Evolutionary conservation across 2,797 vertebrate genomes (phyloP).

Genomic region (Rachycentron canadum): DNA sequence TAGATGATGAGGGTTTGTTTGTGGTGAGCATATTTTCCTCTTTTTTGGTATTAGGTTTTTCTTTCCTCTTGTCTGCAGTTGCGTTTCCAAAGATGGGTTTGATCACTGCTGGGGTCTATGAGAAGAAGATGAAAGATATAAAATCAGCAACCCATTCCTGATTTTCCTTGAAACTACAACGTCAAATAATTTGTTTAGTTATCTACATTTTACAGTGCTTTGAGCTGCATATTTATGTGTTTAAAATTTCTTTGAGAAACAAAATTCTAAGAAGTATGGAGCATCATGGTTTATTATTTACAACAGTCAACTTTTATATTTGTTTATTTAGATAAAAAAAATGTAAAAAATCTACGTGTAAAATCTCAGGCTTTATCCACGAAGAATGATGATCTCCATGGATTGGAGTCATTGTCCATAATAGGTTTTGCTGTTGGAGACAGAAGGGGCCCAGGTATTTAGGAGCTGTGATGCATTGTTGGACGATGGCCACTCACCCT

Average conservation of each 20-base stretch:
- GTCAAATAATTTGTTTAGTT: background rate
- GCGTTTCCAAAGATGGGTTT: slow-evolving; percentile 56
- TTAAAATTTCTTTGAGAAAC: background rate
- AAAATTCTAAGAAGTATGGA: background rate
- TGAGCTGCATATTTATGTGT: background rate
- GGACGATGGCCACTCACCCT: slow-evolving; percentile 89
- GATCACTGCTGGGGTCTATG: slow-evolving; percentile 62
- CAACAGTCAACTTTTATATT: slow-evolving; percentile 5
- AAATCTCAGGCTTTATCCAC: background rate
- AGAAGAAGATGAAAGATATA: slow-evolving; percentile 17
- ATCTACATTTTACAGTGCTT: background rate
- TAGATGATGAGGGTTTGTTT: slow-evolving; percentile 25
- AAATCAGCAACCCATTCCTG: background rate
- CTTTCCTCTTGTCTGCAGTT: slow-evolving; percentile 34
- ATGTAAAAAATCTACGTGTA: background rate
- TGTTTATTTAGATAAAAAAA: slow-evolving; percentile 42
- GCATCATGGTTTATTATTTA: background rate
- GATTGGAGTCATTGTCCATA: background rate
- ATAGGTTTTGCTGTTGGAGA: background rate
- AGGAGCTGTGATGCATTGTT: slow-evolving; percentile 22
- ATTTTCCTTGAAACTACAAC: background rate
- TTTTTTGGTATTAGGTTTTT: slow-evolving; percentile 22
- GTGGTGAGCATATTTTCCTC: slow-evolving; percentile 3
- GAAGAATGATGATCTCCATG: background rate
- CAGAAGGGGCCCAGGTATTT: slow-evolving; percentile 2